Evolutionary conservation across 2,113 vertebrate species (phyloP).

Genomic region (Brienomyrus longianalis): DNA sequence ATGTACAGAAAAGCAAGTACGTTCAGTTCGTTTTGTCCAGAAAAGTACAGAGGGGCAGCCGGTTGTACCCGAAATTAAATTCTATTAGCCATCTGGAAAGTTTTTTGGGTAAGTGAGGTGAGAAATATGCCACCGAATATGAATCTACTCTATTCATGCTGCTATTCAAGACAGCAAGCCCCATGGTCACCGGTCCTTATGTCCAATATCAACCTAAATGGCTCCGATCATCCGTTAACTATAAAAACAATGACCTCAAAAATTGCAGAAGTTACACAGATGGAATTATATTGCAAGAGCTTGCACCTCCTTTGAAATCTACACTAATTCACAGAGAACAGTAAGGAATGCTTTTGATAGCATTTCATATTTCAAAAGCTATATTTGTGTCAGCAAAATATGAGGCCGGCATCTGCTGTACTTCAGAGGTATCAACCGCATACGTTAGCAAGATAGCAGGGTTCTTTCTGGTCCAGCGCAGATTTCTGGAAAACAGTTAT

Average conservation of each 20-base stretch:
- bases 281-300: background rate
- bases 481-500: background rate
- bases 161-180: background rate
- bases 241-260: constrained; percentile 4
- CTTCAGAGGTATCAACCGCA: background rate
- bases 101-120: background rate
- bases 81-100: constrained; percentile 12
- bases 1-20: background rate
- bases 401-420: background rate
- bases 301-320: constrained; percentile 6
- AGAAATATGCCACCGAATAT: background rate
- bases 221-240: background rate
- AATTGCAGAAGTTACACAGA: background rate
- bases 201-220: background rate
- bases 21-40: background rate
- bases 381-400: constrained; percentile 4
- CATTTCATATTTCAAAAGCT: constrained; percentile 6
- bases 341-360: background rate
- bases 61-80: background rate
- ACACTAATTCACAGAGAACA: background rate
- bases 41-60: background rate
- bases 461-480: background rate
- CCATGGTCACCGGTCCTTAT: background rate
- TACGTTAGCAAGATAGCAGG: background rate
- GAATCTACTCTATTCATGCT: background rate